These are phyloP conservation scores for Hydrozoanthus tunicans DNA, from an alignment of 64 coral and sea anemone species.

Conservation along the genomic window DNA sequence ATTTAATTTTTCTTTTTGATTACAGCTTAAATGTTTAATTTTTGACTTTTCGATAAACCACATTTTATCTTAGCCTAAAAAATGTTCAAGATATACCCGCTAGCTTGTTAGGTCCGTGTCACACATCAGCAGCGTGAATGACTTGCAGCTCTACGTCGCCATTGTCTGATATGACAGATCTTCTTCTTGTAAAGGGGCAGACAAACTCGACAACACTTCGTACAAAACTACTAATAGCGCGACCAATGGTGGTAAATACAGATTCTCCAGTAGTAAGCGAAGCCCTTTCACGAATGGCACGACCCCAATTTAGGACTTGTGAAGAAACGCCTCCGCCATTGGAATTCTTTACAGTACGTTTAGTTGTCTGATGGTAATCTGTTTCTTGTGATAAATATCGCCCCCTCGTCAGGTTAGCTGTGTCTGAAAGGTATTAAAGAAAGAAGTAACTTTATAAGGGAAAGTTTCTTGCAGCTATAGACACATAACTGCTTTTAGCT, in stretches of 20 bases:
- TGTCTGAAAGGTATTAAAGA: neutral
- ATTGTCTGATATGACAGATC: slow-evolving; percentile 40
- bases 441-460: neutral
- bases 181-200: slow-evolving; percentile 38
- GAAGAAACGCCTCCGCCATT: neutral
- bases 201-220: slow-evolving; percentile 30
- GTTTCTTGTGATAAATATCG: neutral
- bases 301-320: neutral
- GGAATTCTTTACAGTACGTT: neutral
- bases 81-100: too few relatives aligned
- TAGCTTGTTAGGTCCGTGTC: too few relatives aligned
- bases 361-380: neutral
- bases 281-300: neutral
- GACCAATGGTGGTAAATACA: slow-evolving; percentile 23
- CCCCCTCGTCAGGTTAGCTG: neutral
- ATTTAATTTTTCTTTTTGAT: too few relatives aligned
- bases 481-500: too few relatives aligned
- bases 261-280: slow-evolving; percentile 13
- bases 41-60: too few relatives aligned
- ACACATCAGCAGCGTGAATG: neutral
- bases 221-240: slow-evolving; percentile 19
- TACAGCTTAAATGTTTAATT: too few relatives aligned
- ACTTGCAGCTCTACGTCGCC: neutral
- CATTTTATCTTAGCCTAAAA: too few relatives aligned
- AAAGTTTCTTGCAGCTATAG: neutral